A percentile compares a stretch with the other conserved stretches of the same genome.
phyloP scores from a whole-genome alignment of 2,113 vertebrate species.

The Vimba vimba region DNA sequence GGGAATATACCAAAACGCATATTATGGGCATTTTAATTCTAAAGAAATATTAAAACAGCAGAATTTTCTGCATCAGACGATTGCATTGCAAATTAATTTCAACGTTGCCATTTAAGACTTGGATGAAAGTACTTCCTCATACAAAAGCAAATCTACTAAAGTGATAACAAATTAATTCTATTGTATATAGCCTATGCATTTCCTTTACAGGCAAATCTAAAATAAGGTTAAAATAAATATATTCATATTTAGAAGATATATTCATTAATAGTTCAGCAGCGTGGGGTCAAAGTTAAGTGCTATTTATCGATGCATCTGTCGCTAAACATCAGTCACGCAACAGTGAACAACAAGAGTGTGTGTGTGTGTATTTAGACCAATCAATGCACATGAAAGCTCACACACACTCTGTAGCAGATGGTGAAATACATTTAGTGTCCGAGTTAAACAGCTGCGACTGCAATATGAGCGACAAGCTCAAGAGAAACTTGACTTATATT shows the following conservation, averaged over 20 bases:
- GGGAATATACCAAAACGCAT: no score
- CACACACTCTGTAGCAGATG: neutral
- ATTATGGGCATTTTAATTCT: no score
- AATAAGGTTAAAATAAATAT: neutral
- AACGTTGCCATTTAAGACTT: neutral
- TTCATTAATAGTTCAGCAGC: neutral
- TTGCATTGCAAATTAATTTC: neutral
- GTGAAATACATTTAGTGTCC: neutral
- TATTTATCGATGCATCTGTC: constrained; percentile 1
- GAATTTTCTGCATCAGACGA: neutral
- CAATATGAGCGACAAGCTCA: neutral
- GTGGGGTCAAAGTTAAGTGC: constrained; percentile 7
- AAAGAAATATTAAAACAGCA: neutral
- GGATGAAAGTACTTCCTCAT: neutral
- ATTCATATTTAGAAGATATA: neutral
- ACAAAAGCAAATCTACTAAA: neutral
- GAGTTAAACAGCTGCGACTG: neutral
- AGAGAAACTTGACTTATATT: no score
- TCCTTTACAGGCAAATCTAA: neutral
- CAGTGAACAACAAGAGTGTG: neutral
- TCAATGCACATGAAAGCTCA: constrained; percentile 4
- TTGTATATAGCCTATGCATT: neutral
- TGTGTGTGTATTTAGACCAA: neutral
- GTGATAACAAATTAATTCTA: neutral
- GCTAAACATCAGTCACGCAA: neutral